A percentile compares a stretch with the other conserved stretches of the same genome.
Evolutionary conservation across 2,113 vertebrate species (phyloP).

Genomic region (Meles meles): DNA sequence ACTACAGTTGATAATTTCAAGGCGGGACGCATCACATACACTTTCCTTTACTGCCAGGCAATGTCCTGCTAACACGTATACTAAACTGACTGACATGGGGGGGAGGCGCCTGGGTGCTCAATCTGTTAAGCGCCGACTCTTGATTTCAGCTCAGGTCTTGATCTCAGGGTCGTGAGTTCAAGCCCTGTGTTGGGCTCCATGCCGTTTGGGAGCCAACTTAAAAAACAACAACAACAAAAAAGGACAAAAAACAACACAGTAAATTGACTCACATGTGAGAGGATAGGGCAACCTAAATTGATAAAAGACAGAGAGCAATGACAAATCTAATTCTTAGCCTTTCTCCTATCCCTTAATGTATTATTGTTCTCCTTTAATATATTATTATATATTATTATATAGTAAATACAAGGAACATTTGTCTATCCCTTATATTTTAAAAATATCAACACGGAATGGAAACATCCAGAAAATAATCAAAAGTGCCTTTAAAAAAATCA

Average conservation of each 20-base stretch:
- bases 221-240: neutral
- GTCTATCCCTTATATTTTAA: slow-evolving; percentile 42
- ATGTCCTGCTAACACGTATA: slow-evolving; percentile 40
- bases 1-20: slow-evolving; percentile 29
- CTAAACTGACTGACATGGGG: slow-evolving; percentile 36
- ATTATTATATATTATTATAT: neutral
- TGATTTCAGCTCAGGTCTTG: neutral
- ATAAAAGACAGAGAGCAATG: slow-evolving; percentile 7
- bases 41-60: slow-evolving; percentile 56
- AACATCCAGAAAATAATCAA: slow-evolving; percentile 46
- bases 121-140: neutral
- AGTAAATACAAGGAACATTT: slow-evolving; percentile 3
- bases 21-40: neutral
- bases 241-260: neutral
- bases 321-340: slow-evolving; percentile 51
- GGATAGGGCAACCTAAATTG: slow-evolving; percentile 1
- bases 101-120: neutral
- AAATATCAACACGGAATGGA: slow-evolving; percentile 29
- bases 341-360: neutral
- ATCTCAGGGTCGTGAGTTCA: neutral
- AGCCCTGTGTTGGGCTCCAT: neutral
- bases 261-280: slow-evolving; percentile 24
- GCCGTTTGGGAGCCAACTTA: neutral
- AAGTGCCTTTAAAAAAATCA: slow-evolving; percentile 43
- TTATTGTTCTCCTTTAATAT: neutral